Conservation (phyloP, 2,113 vertebrate genomes). For the Sylvia atricapilla region DNA sequence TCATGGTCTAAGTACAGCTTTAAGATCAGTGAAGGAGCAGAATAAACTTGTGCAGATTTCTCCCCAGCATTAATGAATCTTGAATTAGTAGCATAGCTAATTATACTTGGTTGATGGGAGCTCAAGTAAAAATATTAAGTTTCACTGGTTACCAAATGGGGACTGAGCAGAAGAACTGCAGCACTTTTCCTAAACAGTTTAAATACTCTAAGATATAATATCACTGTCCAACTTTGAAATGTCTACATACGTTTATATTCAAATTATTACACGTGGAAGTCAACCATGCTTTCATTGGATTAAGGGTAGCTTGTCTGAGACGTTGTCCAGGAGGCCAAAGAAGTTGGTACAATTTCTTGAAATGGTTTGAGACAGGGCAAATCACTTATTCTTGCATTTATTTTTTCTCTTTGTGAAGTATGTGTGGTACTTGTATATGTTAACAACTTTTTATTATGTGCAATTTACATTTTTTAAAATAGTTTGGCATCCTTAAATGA, state of each 20-base stretch:
- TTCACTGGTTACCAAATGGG: neutral
- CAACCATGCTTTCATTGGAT: neutral
- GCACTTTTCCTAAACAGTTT: neutral
- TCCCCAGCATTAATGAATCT: neutral
- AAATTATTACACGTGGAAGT: neutral
- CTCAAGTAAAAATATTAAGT: neutral
- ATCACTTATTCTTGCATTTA: neutral
- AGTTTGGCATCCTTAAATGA: neutral
- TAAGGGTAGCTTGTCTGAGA: neutral
- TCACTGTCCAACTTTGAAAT: neutral
- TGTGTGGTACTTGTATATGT: fast-evolving
- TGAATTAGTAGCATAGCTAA: neutral
- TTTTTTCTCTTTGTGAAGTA: neutral
- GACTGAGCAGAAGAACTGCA: neutral
- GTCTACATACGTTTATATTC: neutral
- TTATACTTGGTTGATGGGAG: neutral
- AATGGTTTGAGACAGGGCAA: neutral
- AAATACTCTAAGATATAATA: neutral
- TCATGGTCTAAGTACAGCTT: neutral
- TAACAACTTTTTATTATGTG: neutral
- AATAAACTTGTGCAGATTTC: neutral
- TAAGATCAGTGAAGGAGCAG: neutral
- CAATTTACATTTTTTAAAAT: neutral
- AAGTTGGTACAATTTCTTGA: neutral
- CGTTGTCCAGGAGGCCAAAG: neutral